Evolutionary conservation across 2,888 invertebrate species (phyloP).

Genomic region (Agonopterix subpropinquella): DNA sequence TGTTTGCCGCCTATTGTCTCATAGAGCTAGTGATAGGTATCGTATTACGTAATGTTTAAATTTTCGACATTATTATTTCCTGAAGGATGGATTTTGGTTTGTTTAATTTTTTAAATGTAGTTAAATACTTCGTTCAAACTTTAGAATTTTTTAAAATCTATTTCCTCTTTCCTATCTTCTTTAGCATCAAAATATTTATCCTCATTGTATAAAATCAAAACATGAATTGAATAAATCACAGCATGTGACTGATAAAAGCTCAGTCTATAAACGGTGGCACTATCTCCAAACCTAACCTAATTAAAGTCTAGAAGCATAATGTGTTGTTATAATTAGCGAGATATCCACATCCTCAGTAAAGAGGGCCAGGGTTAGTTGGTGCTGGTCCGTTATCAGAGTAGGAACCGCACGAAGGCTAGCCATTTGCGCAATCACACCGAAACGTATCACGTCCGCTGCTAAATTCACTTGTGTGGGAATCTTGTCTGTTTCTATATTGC

Average conservation of each 20-base stretch:
- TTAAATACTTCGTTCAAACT: too few species aligned
- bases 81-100: too few species aligned
- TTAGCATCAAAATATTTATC: too few species aligned
- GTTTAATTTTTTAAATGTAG: too few species aligned
- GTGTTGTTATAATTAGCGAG: slow-evolving; percentile 2
- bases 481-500: slow-evolving; percentile 12
- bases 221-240: too few species aligned
- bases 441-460: slow-evolving; percentile 59
- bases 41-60: slow-evolving; percentile 50
- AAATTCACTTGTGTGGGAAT: slow-evolving; percentile 56
- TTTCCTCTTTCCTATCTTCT: too few species aligned
- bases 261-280: too few species aligned
- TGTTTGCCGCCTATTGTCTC: slow-evolving; percentile 47
- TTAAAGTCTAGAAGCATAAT: not conserved
- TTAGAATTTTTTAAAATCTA: too few species aligned
- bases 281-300: too few species aligned
- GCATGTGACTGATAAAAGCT: too few species aligned
- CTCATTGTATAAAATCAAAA: too few species aligned
- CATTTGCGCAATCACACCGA: slow-evolving; percentile 62
- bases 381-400: slow-evolving; percentile 58
- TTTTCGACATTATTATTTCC: slow-evolving; percentile 6
- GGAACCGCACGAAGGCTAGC: slow-evolving; percentile 66
- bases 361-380: slow-evolving; percentile 68
- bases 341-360: slow-evolving; percentile 45
- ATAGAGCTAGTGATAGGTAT: slow-evolving; percentile 50